Base-by-base conservation (phyloP, 2,113 vertebrate species). In the Archocentrus centrarchus region DNA sequence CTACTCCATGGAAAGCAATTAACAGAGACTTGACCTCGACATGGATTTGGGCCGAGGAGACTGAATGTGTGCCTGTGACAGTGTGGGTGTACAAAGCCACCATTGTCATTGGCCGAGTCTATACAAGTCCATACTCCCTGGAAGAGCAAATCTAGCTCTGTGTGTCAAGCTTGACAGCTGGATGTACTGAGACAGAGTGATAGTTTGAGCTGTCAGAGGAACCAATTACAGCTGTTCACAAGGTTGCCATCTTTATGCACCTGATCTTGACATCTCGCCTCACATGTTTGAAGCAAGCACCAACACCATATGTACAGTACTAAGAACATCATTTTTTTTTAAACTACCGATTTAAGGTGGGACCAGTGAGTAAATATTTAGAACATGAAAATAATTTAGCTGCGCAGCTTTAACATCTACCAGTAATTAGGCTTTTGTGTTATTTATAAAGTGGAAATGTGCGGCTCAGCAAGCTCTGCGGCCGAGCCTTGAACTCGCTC, bases 11-110 rank as follows among this genome's bases (percentile, higher is more conserved):
- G 91, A 91, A 92, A 89, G 91, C 92, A 94, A 94, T 95, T 95
- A 95, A 93, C 90, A 81, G 86, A 90, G 88, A 90, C 81, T 85
- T 91, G 91, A 92, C 93, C 92, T 89, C 83, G 63, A 77, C 79
- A 60, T 82, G 86, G 87, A 89, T 85, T 82, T 88, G 58, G 63
- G 86, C 79, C 81, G 83, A 87, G 79, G 75, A 79, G 85, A 82
- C 79, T 82, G 75, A 24, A 37, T 84, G 79, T 86, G 75, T 80
- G 62, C 79, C 66, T 60, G 83, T 93, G 91, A 82, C 75, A 84
- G 84, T 59, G 70, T 84, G 60, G 24, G 80, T 57, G 68, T 76
- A 84, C 32, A 39, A 77, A 76, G 85, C 61, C 22, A 8, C 78
- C 80, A 87, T 80, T 77, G 59, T 86, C 84, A 83, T 87, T 80